phyloP scores from a whole-genome alignment of 2,797 vertebrate species.

The Heteromormyrus szaboi region DNA sequence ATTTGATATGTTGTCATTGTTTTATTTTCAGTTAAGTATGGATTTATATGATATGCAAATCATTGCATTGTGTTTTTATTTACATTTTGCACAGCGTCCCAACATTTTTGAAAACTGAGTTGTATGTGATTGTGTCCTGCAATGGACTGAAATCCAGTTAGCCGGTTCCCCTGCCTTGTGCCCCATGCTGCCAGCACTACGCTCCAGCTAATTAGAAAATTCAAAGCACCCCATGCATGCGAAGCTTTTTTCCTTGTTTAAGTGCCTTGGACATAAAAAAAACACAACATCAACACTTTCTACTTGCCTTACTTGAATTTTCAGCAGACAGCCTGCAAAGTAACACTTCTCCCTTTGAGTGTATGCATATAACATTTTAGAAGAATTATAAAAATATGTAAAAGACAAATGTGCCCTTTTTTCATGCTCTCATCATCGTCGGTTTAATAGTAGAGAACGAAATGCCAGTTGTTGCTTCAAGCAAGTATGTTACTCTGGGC shows the following conservation, averaged over 20 bases:
- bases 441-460: background rate
- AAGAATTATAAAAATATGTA: background rate
- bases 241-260: background rate
- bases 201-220: background rate
- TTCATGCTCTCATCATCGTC: background rate
- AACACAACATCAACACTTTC: background rate
- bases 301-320: background rate
- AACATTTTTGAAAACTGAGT: background rate
- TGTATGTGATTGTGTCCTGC: background rate
- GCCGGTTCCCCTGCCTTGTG: background rate
- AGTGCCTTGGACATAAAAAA: background rate
- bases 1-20: background rate
- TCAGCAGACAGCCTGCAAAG: background rate
- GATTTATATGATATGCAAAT: background rate
- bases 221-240: background rate
- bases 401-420: conserved; percentile 1
- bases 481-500: background rate
- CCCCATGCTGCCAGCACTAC: background rate
- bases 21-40: background rate
- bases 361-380: background rate
- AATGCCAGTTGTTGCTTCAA: conserved; percentile 3
- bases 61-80: background rate
- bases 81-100: background rate
- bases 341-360: background rate
- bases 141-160: background rate